Conservation (phyloP, 2,888 invertebrate species). For the Trachelus troglodyta region DNA sequence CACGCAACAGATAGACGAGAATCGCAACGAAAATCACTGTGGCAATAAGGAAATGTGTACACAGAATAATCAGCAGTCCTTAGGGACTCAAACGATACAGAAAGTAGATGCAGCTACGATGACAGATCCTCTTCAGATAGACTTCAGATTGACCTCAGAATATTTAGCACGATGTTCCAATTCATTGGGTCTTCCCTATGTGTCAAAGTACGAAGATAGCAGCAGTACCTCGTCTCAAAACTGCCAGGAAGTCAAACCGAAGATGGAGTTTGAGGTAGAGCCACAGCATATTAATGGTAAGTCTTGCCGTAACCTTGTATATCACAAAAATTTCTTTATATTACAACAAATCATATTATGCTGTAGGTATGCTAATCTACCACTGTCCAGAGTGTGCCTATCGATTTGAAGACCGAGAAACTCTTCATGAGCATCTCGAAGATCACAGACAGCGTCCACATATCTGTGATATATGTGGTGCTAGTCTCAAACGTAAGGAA, state of each 20-base stretch:
- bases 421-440: slow-evolving; percentile 74
- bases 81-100: slow-evolving; percentile 55
- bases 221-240: slow-evolving; percentile 47
- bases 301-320: not conserved
- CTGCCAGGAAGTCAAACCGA: slow-evolving; percentile 49
- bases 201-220: slow-evolving; percentile 54
- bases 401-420: slow-evolving; percentile 57
- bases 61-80: slow-evolving; percentile 49
- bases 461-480: slow-evolving; percentile 82
- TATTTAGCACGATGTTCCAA: slow-evolving; percentile 60
- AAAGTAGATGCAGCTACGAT: slow-evolving; percentile 63
- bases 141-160: slow-evolving; percentile 60
- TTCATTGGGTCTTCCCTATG: slow-evolving; percentile 57
- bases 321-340: not conserved
- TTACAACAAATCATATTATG: not conserved
- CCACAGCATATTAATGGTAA: slow-evolving; percentile 60
- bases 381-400: slow-evolving; percentile 62
- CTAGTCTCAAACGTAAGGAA: slow-evolving; percentile 81
- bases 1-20: slow-evolving; percentile 55
- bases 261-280: slow-evolving; percentile 57
- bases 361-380: slow-evolving; percentile 55
- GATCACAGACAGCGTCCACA: slow-evolving; percentile 84
- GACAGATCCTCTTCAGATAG: slow-evolving; percentile 63
- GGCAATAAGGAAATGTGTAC: slow-evolving; percentile 55
- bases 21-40: slow-evolving; percentile 58